Percentiles rank a stretch among this genome's conserved stretches.
Conservation (phyloP, 92 coral and sea anemone genomes). For the Ricordea florida region DNA sequence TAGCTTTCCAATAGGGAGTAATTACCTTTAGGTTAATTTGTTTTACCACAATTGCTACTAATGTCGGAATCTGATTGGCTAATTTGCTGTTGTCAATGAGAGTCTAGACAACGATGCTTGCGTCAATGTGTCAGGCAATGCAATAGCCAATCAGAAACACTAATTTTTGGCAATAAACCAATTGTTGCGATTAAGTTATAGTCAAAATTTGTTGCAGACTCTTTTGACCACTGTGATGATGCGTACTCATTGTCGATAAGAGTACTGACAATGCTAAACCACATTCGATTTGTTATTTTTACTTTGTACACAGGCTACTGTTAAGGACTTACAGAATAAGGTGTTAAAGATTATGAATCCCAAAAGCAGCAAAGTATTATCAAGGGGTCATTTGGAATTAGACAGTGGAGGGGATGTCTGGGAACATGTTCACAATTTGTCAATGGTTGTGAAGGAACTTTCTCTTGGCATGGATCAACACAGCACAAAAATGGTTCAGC, state of each 20-base stretch:
- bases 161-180: no score
- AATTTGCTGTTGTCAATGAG: no score
- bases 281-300: not conserved
- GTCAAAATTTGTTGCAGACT: no score
- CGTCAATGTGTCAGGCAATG: no score
- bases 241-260: not conserved
- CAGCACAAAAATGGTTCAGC: not conserved
- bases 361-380: not conserved
- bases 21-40: no score
- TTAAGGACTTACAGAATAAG: constrained; percentile 15
- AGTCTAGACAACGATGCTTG: no score
- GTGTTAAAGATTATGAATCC: not conserved
- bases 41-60: no score
- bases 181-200: no score
- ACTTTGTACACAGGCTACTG: not conserved
- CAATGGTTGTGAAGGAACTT: not conserved
- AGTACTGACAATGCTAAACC: not conserved
- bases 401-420: not conserved
- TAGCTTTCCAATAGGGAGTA: no score
- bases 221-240: no score
- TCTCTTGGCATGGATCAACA: constrained; percentile 6
- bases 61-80: no score
- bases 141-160: no score
- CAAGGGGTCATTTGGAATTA: not conserved
- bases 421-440: constrained; percentile 3